Conservation (phyloP, 2,113 vertebrate genomes). For the Plecotus auritus region DNA sequence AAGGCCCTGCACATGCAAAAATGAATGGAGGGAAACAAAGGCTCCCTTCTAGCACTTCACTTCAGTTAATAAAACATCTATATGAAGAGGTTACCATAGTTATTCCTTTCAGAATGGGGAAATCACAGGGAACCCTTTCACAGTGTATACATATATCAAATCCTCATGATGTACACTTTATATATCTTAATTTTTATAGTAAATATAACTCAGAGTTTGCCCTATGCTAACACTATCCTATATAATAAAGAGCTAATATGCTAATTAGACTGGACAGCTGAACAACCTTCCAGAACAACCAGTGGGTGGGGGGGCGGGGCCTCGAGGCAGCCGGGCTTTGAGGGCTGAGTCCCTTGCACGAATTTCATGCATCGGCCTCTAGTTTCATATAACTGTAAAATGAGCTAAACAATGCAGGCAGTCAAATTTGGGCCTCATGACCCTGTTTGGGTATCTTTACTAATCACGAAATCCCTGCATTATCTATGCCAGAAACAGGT, state of each 20-base stretch:
- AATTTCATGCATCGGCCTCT: too few species aligned
- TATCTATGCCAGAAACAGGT: neutral
- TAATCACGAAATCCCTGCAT: neutral
- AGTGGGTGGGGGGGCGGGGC: too few species aligned
- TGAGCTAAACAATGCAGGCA: neutral
- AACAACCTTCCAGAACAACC: too few species aligned
- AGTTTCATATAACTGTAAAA: neutral
- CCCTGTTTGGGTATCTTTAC: neutral
- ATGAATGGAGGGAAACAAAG: neutral
- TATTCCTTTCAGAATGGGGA: neutral
- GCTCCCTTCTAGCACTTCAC: neutral
- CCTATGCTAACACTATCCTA: too few species aligned
- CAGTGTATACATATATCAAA: neutral
- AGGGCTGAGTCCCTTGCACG: neutral
- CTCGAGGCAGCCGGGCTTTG: too few species aligned
- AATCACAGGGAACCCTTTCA: neutral
- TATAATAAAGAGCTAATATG: too few species aligned
- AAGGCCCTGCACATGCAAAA: neutral
- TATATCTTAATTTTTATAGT: neutral
- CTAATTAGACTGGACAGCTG: too few species aligned
- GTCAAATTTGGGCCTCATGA: neutral
- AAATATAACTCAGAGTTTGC: too few species aligned
- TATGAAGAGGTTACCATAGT: neutral
- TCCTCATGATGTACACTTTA: neutral
- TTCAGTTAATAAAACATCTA: neutral